A percentile compares a stretch with the other conserved stretches of the same genome.
Evolutionary conservation across 2,113 vertebrate genomes (phyloP).

Genomic region (Ceratotherium simum): DNA sequence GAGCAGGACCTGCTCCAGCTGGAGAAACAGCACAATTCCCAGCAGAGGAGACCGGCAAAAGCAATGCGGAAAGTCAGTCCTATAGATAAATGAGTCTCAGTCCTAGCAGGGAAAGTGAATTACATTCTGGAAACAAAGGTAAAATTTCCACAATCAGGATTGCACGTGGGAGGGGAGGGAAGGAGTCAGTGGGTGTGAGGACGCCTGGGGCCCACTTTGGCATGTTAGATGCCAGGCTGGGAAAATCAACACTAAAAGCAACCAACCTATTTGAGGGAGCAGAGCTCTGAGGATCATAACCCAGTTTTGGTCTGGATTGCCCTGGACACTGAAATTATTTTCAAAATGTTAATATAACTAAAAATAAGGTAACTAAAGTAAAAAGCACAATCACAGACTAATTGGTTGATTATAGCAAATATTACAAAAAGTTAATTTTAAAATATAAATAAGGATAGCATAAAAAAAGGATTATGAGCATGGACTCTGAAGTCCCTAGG

Average conservation of each 20-base stretch:
- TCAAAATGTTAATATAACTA: neutral
- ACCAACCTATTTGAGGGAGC: neutral
- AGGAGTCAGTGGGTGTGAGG: neutral
- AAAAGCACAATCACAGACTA: neutral
- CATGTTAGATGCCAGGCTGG: neutral
- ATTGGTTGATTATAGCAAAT: neutral
- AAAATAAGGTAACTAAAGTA: constrained; percentile 24
- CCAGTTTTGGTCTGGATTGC: neutral
- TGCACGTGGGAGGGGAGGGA: neutral
- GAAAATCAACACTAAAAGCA: neutral
- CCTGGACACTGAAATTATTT: neutral
- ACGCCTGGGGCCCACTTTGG: neutral
- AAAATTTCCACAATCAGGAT: neutral
- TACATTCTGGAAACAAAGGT: neutral
- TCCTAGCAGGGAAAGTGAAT: neutral
- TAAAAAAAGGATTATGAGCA: neutral
- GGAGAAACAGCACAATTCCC: neutral
- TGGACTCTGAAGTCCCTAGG: neutral
- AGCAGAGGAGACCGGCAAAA: neutral
- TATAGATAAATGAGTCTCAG: neutral
- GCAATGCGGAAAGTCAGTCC: neutral
- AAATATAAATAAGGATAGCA: neutral
- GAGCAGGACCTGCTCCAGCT: neutral
- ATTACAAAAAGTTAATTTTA: neutral
- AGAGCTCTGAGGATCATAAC: neutral